Evolutionary conservation across 2,888 invertebrate species (phyloP).

Genomic region (Perizoma flavofasciatum): DNA sequence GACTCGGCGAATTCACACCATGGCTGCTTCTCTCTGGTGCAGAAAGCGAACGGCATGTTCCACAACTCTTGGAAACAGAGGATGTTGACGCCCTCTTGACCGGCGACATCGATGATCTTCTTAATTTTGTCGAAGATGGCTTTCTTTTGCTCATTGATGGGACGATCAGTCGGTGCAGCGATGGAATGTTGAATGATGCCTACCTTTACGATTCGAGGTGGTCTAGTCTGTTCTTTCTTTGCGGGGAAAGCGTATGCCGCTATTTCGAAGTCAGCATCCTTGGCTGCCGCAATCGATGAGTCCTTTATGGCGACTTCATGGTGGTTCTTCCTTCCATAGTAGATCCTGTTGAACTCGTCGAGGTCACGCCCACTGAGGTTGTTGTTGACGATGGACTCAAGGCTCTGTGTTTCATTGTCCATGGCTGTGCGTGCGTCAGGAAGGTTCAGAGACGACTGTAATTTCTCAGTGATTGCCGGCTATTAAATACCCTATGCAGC

Average conservation of each 20-base stretch:
- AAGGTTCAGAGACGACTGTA: slow-evolving; percentile 48
- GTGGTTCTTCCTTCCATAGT: slow-evolving; percentile 70
- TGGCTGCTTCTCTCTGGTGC: slow-evolving; percentile 97
- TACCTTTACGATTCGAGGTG: slow-evolving; percentile 90
- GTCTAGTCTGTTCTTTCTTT: slow-evolving; percentile 80
- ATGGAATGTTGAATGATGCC: slow-evolving; percentile 96
- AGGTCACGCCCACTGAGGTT: slow-evolving; percentile 72
- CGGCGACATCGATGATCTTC: slow-evolving; percentile 92
- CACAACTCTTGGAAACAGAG: slow-evolving; percentile 98
- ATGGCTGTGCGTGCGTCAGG: slow-evolving; percentile 50
- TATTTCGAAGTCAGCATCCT: slow-evolving; percentile 81
- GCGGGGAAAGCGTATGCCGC: slow-evolving; percentile 77
- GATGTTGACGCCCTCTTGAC: slow-evolving; percentile 92
- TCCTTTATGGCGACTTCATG: slow-evolving; percentile 70
- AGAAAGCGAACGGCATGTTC: slow-evolving; percentile 99
- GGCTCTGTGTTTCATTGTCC: slow-evolving; percentile 75
- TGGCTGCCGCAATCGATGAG: slow-evolving; percentile 81
- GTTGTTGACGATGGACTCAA: slow-evolving; percentile 72
- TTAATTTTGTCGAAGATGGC: slow-evolving; percentile 91
- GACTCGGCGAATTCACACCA: slow-evolving; percentile 99
- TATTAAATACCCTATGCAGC: slow-evolving; percentile 62
- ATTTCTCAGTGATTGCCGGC: slow-evolving; percentile 42
- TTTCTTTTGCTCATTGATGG: slow-evolving; percentile 90
- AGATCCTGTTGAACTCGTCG: slow-evolving; percentile 76
- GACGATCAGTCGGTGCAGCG: slow-evolving; percentile 89